A percentile compares a stretch with the other conserved stretches of the same genome.
Evolutionary conservation across 2,888 invertebrate genomes (phyloP).

Genomic region (Tuta absoluta): DNA sequence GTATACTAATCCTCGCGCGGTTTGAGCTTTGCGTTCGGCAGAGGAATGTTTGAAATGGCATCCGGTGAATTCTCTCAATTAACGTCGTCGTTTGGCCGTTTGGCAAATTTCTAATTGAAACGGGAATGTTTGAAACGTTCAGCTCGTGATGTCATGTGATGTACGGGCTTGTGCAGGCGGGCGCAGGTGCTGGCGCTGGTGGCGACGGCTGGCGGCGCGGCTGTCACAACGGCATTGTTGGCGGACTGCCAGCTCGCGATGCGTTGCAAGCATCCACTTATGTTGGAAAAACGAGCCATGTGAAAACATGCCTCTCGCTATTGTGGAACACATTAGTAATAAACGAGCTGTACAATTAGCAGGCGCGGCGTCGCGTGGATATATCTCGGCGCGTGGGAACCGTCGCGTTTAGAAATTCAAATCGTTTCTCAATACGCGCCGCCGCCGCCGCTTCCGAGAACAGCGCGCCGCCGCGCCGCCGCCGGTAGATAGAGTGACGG

Average conservation of each 20-base stretch:
- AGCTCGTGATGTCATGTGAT: conserved; percentile 47
- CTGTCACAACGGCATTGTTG: conserved; percentile 47
- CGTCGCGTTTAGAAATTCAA: conserved; percentile 38
- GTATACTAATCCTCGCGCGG: conserved; percentile 39
- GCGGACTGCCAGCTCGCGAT: conserved; percentile 44
- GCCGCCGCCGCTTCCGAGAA: conserved; percentile 34
- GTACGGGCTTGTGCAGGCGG: conserved; percentile 31
- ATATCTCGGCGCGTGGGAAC: conserved; percentile 43
- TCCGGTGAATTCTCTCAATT: conserved; percentile 57
- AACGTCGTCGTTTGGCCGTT: conserved; percentile 56
- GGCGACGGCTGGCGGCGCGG: conserved; percentile 25
- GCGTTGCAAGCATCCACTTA: conserved; percentile 31
- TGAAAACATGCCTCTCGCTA: conserved; percentile 37
- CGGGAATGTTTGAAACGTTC: conserved; percentile 52
- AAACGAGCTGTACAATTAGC: conserved; percentile 31
- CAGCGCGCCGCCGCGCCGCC: conserved; percentile 17
- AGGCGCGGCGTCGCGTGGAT: conserved; percentile 32
- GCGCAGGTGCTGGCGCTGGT: conserved; percentile 28
- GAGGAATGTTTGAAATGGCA: conserved; percentile 50
- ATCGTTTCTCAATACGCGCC: conserved; percentile 35
- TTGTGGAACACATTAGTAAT: conserved; percentile 31
- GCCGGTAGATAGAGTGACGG: conserved; percentile 31
- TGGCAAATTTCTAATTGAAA: conserved; percentile 64
- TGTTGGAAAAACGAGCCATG: conserved; percentile 34
- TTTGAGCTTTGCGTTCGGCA: conserved; percentile 41